These are phyloP conservation scores for Eriosoma lanigerum DNA, from an alignment of 1,140 invertebrate genomes.

Conservation along the genomic window DNA sequence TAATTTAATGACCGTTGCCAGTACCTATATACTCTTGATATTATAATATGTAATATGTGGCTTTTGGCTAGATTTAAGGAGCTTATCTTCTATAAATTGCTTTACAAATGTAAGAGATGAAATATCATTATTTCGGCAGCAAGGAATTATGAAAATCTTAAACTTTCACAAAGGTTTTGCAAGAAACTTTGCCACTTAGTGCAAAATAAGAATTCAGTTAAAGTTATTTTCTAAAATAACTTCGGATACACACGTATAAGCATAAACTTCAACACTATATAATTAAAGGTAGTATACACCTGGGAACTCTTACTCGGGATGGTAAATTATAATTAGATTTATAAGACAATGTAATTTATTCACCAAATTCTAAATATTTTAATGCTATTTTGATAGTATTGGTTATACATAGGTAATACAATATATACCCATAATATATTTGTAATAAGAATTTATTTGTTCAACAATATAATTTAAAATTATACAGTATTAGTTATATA, in stretches of 20 bases:
- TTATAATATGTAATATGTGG: not conserved
- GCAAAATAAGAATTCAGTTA: not conserved
- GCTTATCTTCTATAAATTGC: not conserved
- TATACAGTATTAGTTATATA: no score
- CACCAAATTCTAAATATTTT: not conserved
- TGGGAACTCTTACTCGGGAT: not conserved
- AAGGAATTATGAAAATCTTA: not conserved
- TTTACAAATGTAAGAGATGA: not conserved
- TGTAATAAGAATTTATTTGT: no score
- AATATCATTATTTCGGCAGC: not conserved
- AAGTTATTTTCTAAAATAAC: not conserved
- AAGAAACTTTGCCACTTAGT: not conserved
- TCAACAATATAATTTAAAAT: no score
- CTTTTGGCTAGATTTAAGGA: not conserved
- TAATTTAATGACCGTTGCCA: no score
- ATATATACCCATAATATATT: no score
- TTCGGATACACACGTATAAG: not conserved
- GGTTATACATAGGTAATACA: not conserved
- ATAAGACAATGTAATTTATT: not conserved
- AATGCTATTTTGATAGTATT: no score
- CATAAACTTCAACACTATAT: not conserved
- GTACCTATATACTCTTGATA: not conserved
- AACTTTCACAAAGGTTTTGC: not conserved
- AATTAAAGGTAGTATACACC: not conserved
- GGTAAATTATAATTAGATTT: not conserved